These are phyloP conservation scores for Pardalotus punctatus DNA, from an alignment of 2,113 vertebrate species.

Conservation along the genomic window DNA sequence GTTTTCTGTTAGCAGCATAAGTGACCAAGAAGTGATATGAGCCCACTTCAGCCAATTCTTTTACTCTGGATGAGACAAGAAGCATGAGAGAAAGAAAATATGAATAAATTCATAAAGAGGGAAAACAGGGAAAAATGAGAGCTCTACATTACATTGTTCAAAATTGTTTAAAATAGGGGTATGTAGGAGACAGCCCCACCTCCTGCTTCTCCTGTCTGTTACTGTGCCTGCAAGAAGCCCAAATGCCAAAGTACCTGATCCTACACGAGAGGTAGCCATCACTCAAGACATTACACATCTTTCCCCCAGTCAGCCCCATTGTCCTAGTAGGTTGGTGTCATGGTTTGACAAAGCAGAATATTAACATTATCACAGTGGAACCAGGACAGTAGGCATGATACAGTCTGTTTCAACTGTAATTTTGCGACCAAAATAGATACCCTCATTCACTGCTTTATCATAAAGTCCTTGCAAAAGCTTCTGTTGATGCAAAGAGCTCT, in stretches of 20 bases:
- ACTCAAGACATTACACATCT: not conserved
- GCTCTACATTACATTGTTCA: not conserved
- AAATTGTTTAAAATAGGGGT: not conserved
- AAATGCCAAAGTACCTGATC: not conserved
- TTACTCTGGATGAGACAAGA: not conserved
- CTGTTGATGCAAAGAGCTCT: not conserved
- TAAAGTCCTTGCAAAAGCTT: not conserved
- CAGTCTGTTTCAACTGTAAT: not conserved
- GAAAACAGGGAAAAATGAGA: not conserved
- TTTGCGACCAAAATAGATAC: not conserved
- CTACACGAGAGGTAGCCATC: rapidly evolving
- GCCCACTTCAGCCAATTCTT: not conserved
- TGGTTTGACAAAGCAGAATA: not conserved
- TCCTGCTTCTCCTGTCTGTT: not conserved
- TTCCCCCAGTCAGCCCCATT: not conserved
- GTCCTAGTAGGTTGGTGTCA: not conserved
- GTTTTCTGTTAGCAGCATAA: not conserved
- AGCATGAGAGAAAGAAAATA: not conserved
- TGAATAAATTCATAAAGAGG: not conserved
- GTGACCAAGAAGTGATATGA: not conserved
- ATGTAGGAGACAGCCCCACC: not conserved
- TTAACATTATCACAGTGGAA: not conserved
- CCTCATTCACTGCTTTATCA: not conserved
- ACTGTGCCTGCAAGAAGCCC: not conserved
- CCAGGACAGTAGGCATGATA: not conserved